Evolutionary conservation across 2,888 invertebrate genomes (phyloP).

Genomic region (Orchesella flavescens): DNA sequence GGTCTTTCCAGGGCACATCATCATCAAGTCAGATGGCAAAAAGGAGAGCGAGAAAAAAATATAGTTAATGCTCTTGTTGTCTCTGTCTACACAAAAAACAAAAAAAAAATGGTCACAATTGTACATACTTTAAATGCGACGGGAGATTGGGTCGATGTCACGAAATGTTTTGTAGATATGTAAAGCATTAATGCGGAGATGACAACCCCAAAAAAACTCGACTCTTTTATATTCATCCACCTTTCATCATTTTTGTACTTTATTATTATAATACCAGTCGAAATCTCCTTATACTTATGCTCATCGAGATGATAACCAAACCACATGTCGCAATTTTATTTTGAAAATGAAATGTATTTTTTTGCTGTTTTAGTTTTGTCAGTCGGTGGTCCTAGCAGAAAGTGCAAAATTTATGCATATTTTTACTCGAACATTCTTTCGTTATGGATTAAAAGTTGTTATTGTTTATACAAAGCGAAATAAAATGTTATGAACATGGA

Average conservation of each 20-base stretch:
- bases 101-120: no score
- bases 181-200: background rate
- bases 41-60: background rate
- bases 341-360: background rate
- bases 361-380: slow-evolving; percentile 16
- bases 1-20: slow-evolving; percentile 30
- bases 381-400: slow-evolving; percentile 29
- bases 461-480: slow-evolving; percentile 14
- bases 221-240: slow-evolving; percentile 3
- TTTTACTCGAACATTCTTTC: background rate
- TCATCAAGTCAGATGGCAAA: slow-evolving; percentile 23
- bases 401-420: background rate
- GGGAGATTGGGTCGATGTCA: background rate
- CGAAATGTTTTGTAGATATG: background rate
- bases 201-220: background rate
- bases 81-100: no score
- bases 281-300: background rate
- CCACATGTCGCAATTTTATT: slow-evolving; percentile 19
- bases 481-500: background rate
- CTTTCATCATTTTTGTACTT: slow-evolving; percentile 24
- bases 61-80: no score
- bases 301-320: background rate
- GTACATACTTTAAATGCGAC: no score
- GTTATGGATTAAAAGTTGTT: background rate
- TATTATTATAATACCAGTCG: slow-evolving; percentile 1